phyloP scores from a whole-genome alignment of 2,888 invertebrate genomes.

The Anagyrus pseudococci region DNA sequence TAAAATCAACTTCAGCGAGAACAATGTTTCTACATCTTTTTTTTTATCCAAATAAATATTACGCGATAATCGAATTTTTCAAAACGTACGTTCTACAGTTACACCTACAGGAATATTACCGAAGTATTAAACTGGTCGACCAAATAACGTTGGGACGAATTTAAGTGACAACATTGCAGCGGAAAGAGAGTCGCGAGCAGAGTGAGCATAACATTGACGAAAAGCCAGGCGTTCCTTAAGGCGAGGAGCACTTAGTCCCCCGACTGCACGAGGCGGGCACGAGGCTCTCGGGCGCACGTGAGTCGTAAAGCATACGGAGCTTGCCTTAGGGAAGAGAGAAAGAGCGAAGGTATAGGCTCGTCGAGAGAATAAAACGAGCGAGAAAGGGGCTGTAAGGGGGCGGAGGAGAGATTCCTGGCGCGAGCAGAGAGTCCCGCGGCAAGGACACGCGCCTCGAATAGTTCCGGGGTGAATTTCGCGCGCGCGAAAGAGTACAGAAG shows the following conservation, averaged over 20 bases:
- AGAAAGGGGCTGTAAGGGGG: not conserved
- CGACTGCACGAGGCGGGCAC: not conserved
- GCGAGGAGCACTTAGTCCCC: conserved; percentile 29
- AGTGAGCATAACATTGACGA: conserved; percentile 14
- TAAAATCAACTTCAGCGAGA: too few relatives aligned
- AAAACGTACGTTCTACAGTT: too few relatives aligned
- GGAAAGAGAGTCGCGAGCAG: conserved; percentile 17
- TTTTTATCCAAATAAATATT: too few relatives aligned
- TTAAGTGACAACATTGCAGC: not conserved
- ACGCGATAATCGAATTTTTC: too few relatives aligned
- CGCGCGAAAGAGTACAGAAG: not conserved
- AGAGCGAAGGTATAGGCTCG: not conserved
- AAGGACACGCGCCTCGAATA: conserved; percentile 38
- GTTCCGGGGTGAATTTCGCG: conserved; percentile 35
- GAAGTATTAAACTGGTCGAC: too few relatives aligned
- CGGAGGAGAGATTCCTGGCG: conserved; percentile 10
- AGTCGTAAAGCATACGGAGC: conserved; percentile 8
- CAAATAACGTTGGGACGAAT: not conserved
- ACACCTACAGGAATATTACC: too few relatives aligned
- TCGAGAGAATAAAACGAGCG: not conserved
- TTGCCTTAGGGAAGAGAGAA: not conserved
- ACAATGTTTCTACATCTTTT: too few relatives aligned
- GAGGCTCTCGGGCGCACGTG: not conserved
- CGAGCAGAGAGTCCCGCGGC: conserved; percentile 31
- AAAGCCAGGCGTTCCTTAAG: conserved; percentile 24